These are phyloP conservation scores for Adrianichthys oophorus DNA, from an alignment of 2,797 vertebrate species.

Conservation along the genomic window DNA sequence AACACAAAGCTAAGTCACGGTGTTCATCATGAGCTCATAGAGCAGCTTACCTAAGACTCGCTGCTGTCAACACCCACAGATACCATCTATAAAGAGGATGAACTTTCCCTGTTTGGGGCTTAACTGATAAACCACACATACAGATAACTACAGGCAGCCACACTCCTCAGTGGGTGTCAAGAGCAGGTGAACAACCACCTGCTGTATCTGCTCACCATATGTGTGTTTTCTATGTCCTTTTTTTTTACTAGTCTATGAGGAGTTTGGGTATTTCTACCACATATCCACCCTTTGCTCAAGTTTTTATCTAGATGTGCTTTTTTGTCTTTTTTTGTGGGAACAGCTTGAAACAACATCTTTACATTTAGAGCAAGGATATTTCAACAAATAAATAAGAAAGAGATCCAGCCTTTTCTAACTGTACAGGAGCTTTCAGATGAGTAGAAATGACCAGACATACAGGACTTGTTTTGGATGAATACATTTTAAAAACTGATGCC, in stretches of 20 bases:
- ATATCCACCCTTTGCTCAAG: neutral
- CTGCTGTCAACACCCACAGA: slow-evolving; percentile 75
- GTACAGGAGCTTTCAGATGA: no score
- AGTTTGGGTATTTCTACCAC: neutral
- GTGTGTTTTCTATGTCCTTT: neutral
- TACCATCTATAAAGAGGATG: slow-evolving; percentile 76
- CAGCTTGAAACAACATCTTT: neutral
- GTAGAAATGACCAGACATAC: no score
- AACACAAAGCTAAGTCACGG: slow-evolving; percentile 54
- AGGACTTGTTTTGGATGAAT: no score
- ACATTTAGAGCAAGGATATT: no score
- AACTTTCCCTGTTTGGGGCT: slow-evolving; percentile 76
- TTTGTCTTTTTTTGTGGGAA: neutral
- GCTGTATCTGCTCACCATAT: slow-evolving; percentile 25
- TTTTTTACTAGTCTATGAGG: neutral
- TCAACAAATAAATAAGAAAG: no score
- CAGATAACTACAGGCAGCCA: slow-evolving; percentile 52
- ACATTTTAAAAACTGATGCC: no score
- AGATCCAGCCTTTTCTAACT: no score
- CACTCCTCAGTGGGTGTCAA: slow-evolving; percentile 55
- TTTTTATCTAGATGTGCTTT: neutral
- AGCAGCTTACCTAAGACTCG: slow-evolving; percentile 71
- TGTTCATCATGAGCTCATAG: slow-evolving; percentile 54
- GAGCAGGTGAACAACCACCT: slow-evolving; percentile 73
- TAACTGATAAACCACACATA: slow-evolving; percentile 75